Conservation (phyloP, 2,888 invertebrate genomes). For the Tanypteryx hageni region DNA sequence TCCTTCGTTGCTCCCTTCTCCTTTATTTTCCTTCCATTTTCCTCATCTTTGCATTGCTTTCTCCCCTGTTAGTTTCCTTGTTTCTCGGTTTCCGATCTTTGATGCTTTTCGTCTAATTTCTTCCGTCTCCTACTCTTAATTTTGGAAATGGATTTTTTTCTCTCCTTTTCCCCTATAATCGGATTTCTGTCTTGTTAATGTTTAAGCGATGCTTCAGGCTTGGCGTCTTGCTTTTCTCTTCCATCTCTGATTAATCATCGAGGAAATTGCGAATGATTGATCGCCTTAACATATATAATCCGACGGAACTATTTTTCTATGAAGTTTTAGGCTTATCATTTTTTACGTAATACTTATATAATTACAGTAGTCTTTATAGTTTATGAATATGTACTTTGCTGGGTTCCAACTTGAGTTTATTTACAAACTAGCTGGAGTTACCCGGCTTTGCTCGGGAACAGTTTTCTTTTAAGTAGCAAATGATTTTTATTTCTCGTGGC, state of each 20-base stretch:
- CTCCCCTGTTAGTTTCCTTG: neutral
- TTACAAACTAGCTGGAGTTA: too few relatives aligned
- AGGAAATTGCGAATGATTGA: neutral
- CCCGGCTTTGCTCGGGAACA: too few relatives aligned
- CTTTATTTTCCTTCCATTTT: neutral
- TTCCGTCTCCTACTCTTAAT: neutral
- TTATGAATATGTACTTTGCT: too few relatives aligned
- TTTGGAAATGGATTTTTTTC: constrained; percentile 4
- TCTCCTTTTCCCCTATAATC: neutral
- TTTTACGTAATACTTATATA: too few relatives aligned
- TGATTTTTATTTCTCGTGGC: too few relatives aligned
- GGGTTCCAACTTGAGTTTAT: too few relatives aligned
- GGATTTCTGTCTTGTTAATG: neutral
- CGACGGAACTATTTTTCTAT: neutral
- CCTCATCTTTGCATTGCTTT: too few relatives aligned
- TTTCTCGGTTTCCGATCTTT: too few relatives aligned
- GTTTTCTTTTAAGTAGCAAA: too few relatives aligned
- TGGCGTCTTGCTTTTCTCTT: neutral
- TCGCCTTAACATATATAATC: neutral
- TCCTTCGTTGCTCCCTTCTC: neutral
- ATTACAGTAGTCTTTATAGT: too few relatives aligned
- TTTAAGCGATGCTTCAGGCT: neutral
- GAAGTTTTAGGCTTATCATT: neutral
- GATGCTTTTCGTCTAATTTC: neutral
- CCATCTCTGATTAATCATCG: constrained; percentile 1